Evolutionary conservation across 1,140 invertebrate species (phyloP).

Genomic region (Drosophila sproati): DNA sequence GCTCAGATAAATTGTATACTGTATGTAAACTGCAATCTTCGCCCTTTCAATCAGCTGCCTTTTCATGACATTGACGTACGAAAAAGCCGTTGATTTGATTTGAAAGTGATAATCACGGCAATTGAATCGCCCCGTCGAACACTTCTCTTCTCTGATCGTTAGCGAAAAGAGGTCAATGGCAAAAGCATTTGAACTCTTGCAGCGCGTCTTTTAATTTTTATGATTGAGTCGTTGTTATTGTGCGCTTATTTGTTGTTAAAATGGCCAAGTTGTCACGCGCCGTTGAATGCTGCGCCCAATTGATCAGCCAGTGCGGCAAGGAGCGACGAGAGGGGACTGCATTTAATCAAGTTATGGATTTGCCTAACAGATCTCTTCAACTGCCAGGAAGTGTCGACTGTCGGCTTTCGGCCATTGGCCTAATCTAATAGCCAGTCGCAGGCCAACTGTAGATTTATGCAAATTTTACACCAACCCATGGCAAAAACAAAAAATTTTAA

Average conservation of each 20-base stretch:
- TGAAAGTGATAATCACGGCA: slow-evolving; percentile 61
- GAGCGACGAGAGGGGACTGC: background rate
- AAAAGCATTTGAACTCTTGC: slow-evolving; percentile 79
- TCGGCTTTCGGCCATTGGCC: slow-evolving; percentile 24
- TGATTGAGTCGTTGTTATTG: slow-evolving; percentile 28
- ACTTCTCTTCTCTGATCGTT: slow-evolving; percentile 27
- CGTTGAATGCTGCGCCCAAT: slow-evolving; percentile 59
- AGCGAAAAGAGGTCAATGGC: slow-evolving; percentile 72
- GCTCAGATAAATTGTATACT: slow-evolving; percentile 11
- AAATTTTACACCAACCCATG: slow-evolving; percentile 48
- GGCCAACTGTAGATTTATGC: slow-evolving; percentile 61
- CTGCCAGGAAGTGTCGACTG: slow-evolving; percentile 55
- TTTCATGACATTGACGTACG: slow-evolving; percentile 48
- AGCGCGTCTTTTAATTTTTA: slow-evolving; percentile 37
- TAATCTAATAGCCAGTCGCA: slow-evolving; percentile 47
- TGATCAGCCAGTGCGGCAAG: slow-evolving; percentile 22
- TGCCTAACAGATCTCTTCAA: slow-evolving; percentile 26
- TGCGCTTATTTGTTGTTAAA: slow-evolving; percentile 31
- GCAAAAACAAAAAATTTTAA: background rate
- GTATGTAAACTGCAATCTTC: slow-evolving; percentile 49
- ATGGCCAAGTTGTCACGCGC: slow-evolving; percentile 72
- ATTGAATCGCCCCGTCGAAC: slow-evolving; percentile 50
- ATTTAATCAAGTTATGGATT: slow-evolving; percentile 57
- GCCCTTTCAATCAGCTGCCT: slow-evolving; percentile 53
- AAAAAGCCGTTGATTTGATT: slow-evolving; percentile 40